phyloP scores from a whole-genome alignment of 2,888 invertebrate genomes.

The Zele albiditarsus region DNA sequence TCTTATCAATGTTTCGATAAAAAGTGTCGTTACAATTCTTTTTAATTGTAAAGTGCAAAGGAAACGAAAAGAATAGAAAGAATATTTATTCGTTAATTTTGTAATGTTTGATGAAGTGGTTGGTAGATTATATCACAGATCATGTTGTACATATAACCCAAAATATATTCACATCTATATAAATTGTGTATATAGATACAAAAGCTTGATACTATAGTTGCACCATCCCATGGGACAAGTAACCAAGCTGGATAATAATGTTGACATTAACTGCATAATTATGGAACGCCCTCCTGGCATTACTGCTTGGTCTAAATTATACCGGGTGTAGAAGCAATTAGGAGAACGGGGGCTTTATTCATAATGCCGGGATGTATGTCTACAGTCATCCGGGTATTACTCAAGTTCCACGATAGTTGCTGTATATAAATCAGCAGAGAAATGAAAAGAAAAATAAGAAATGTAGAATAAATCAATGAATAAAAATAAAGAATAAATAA shows the following conservation, averaged over 20 bases:
- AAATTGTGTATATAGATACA: not conserved
- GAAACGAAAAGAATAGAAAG: not conserved
- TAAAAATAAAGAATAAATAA: no score
- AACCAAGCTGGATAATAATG: conserved; percentile 65
- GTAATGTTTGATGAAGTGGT: not conserved
- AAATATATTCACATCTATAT: not conserved
- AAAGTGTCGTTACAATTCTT: no score
- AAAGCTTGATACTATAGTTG: conserved; percentile 15
- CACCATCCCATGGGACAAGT: conserved; percentile 45
- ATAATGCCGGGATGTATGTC: conserved; percentile 56
- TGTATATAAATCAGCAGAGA: not conserved
- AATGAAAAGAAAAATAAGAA: not conserved
- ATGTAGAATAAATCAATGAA: not conserved
- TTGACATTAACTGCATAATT: conserved; percentile 70
- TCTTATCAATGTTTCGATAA: no score
- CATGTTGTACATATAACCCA: not conserved
- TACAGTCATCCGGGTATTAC: not conserved
- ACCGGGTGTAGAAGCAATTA: conserved; percentile 65
- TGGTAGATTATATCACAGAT: not conserved
- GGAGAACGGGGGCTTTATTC: conserved; percentile 61
- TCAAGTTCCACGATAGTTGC: not conserved
- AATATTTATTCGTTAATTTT: not conserved
- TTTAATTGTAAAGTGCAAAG: no score
- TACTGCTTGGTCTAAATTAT: conserved; percentile 64
- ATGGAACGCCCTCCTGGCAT: conserved; percentile 66